A percentile compares a stretch with the other conserved stretches of the same genome.
These are phyloP conservation scores for Buathra laborator DNA, from an alignment of 2,888 invertebrate genomes.

Conservation along the genomic window DNA sequence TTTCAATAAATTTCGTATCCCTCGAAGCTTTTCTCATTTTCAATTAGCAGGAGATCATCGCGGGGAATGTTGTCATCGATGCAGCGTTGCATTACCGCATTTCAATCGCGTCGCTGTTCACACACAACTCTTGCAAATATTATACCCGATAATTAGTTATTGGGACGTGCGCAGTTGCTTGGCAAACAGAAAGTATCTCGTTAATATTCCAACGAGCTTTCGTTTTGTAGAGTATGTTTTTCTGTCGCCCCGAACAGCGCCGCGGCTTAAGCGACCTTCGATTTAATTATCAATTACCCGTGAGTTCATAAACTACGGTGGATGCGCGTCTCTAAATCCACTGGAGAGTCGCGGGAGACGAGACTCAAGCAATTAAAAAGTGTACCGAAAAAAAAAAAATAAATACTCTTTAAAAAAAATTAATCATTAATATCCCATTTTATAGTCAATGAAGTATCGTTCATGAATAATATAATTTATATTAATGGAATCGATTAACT, in stretches of 20 bases:
- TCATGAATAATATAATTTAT: neutral
- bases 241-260: slow-evolving; percentile 13
- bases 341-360: neutral
- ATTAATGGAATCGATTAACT: slow-evolving; percentile 1
- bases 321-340: slow-evolving; percentile 28
- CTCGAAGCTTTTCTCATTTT: slow-evolving; percentile 4
- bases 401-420: too few relatives aligned
- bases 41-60: slow-evolving; percentile 1
- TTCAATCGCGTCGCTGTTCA: slow-evolving; percentile 36
- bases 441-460: neutral
- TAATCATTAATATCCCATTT: neutral
- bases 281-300: slow-evolving; percentile 64
- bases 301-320: slow-evolving; percentile 54
- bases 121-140: neutral
- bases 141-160: neutral
- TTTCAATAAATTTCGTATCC: neutral
- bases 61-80: slow-evolving; percentile 28
- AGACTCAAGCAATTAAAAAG: neutral
- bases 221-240: slow-evolving; percentile 20
- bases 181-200: slow-evolving; percentile 45
- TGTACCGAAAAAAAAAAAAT: neutral
- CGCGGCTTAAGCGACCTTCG: neutral
- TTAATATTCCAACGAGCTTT: slow-evolving; percentile 63
- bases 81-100: slow-evolving; percentile 35
- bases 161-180: neutral